Base-by-base conservation (phyloP, 2,113 vertebrate species). In the Coturnix japonica region DNA sequence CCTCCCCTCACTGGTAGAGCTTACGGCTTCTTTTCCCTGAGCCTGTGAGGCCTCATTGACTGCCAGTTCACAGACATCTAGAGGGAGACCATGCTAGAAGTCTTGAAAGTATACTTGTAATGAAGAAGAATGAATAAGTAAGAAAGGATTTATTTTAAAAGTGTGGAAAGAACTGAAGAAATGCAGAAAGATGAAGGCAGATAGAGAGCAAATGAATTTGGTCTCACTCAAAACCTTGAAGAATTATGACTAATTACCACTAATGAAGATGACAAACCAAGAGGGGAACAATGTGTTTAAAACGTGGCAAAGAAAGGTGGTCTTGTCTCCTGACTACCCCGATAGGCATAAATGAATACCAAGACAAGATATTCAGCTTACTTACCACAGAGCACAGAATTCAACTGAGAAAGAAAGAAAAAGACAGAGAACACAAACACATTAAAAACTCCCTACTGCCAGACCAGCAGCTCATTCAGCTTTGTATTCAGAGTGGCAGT, bases 261-360 rank as follows among this genome's bases (percentile, higher is more conserved):
- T 81, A 61, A 47, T 90, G 56, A 95, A 91, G 71, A 93, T 47
- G 2, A 87, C 67, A 81, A 85, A 70, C 14, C 23, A 71, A 35
- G 11, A 72, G 23, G 41, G 30, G 57, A 88, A 70, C 23, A 16
- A 71, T 33, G 49, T 25, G 23, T 72, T 23, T 1, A 0, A 81
- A 81, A n/a, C 39, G 77, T 1, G 6, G 46, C 25, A 47, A 83
- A 85, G 64, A 80, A 47, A 77, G 33, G 31, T 59, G 41, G 74
- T 84, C 54, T 54, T 76, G 46, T 76, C 59, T 85, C 53, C 49
- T 20, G 11, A 76, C 41, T 35, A 53, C 19, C 81, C 22, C 10
- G 7, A 77, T 6, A 72, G 16, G 25, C 39, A 35, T 15, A 63
- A 6, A 25, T 60, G 25, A 71, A 77, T 60, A 67, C 19, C 72